Evolutionary conservation across 2,113 vertebrate species (phyloP), one percentile per base, ranked within the genome.

Genomic region (Alethe castanea): DNA sequence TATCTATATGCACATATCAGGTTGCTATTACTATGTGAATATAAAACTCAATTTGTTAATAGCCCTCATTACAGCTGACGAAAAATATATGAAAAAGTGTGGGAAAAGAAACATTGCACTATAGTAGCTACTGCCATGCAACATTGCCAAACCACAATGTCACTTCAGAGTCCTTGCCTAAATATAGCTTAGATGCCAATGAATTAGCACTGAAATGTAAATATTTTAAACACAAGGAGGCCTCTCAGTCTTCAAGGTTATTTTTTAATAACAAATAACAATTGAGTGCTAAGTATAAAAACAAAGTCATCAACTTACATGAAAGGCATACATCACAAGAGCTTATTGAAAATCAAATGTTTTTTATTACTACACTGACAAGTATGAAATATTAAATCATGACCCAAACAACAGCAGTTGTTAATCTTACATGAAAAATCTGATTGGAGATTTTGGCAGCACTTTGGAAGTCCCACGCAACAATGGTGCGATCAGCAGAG

Each of bases 401-500:
- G 23, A 65, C 26, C 29, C 3, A 1, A 91, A 80, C 28, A 76
- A 33, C 25, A 61, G 17, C 3, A 60, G 20, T 15, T 56, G 54
- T 53, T 65, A 67, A 82, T 50, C 99, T 98, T 97, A 99, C 99
- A 8, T 99, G 99, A 95, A 98, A 99, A 84, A 99, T 99, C 97
- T 99, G 99, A 96, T 99, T 99, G 97, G 99, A 99, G 97, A 99
- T 97, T 94, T 98, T 99, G 29, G 99, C 99, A 15, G 98, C 97
- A 35, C 98, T 99, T 80, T 97, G 96, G 91, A 98, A 99, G 90
- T 99, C 99, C 99, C 99, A 99, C 9, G 99, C 99, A 10, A 99
- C 98, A 9, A 99, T 98, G 24, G 99, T 99, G 12, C 99, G 98
- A 80, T 99, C 99, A 1, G 99, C 99, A 3, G 99, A 99, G 97